Base-by-base conservation (phyloP, 2,888 invertebrate species). In the Acanthosepion esculentum region DNA sequence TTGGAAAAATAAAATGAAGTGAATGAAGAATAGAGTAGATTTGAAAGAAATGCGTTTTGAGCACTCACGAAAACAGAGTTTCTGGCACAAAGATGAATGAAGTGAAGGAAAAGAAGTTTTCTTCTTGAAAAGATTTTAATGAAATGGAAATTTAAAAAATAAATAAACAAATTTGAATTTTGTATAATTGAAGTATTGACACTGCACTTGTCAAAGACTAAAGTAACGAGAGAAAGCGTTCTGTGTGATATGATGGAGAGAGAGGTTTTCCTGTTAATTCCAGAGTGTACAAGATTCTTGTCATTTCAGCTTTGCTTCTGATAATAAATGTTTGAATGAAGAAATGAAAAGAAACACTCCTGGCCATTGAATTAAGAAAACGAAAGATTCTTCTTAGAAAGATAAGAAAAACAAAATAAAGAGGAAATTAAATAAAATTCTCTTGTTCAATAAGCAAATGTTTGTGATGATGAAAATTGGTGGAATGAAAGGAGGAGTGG, bases 181-280 rank as follows among this genome's bases (percentile, higher is more conserved):
- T 78, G 78, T 78, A 78, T 78, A 78, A 78, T 48, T 50, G 93
- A 50, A 93, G 53, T 50, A 29, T 53, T 93, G 93, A 93, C 53
- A 93, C 53, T 93, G n/a, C 48, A 93, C 20, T 93, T 93, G 93
- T 29, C 93, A 93, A 48, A 50, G 92, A 92, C 48, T 92, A 23
- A 48, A 48, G 53, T 41, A 93, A 48, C 15, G 48, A 53, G 93
- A 50, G 50, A 15, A 50, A 50, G 50, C 50, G 0, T 50, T 50
- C 10, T 50, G 15, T 50, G 15, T 50, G 50, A 50, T 50, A 50
- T 50, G 50, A 15, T 15, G 50, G 29, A 64, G n/a, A 78, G 78
- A n/a, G n/a, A 5, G n/a, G n/a, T 8, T n/a, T n/a, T n/a, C 78
- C n/a, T 12, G 78, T n/a, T 12, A 78, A 33, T 78, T 78, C 78